Conservation (phyloP, 2,113 vertebrate species). For the Suricata suricatta region DNA sequence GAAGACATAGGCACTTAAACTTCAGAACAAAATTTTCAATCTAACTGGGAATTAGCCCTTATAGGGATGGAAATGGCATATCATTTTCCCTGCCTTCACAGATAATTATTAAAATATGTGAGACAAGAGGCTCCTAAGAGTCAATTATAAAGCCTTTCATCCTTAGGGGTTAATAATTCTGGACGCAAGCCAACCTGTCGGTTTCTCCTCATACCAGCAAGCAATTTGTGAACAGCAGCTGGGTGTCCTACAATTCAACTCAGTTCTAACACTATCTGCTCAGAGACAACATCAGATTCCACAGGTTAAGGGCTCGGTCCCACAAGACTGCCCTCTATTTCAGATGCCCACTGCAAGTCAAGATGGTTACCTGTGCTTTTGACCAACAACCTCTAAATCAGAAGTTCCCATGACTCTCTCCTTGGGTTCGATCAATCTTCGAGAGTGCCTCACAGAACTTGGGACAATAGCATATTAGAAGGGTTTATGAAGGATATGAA, state of each 20-base stretch:
- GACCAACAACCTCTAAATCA: neutral
- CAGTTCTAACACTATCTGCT: neutral
- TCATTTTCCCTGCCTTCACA: conserved; percentile 2
- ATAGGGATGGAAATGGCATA: neutral
- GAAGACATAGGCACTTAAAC: neutral
- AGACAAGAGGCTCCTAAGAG: neutral
- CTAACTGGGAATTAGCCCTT: neutral
- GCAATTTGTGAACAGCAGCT: neutral
- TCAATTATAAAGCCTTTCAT: neutral
- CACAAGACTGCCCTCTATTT: neutral
- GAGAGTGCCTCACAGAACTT: neutral
- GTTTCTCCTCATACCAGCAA: neutral
- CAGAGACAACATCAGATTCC: neutral
- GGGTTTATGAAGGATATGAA: neutral
- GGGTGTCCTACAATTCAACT: neutral
- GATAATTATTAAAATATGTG: neutral
- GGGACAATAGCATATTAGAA: neutral
- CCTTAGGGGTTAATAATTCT: neutral
- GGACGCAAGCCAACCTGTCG: neutral
- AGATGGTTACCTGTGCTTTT: neutral
- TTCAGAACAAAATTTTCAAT: neutral
- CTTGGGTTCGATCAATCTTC: neutral
- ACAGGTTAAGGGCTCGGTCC: neutral
- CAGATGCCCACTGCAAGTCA: neutral
- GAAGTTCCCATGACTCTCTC: neutral